Percentiles rank a stretch among this genome's conserved stretches.
These are phyloP conservation scores for Trichechus manatus DNA, from an alignment of 2,113 vertebrate species.

Conservation along the genomic window DNA sequence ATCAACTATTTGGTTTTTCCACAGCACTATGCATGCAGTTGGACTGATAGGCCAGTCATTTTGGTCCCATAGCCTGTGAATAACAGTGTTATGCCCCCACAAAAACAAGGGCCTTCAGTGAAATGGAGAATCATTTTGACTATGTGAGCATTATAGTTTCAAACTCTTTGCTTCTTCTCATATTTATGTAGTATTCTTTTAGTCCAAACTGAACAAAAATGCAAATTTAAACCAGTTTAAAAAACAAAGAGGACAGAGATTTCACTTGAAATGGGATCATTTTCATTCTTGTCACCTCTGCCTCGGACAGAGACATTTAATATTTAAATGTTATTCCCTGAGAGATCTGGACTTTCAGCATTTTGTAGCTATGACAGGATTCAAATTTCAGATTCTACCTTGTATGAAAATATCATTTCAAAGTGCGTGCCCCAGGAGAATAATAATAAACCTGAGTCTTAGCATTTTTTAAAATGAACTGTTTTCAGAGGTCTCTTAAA, in stretches of 20 bases:
- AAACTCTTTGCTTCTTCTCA: conserved; percentile 55
- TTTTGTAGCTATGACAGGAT: conserved; percentile 61
- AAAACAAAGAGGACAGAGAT: conserved; percentile 68
- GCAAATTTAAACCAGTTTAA: conserved; percentile 74
- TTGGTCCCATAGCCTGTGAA: conserved; percentile 4
- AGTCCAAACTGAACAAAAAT: conserved; percentile 65
- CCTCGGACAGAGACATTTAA: conserved; percentile 59
- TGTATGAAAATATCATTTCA: conserved; percentile 78
- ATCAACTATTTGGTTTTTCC: conserved; percentile 22
- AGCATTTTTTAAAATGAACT: conserved; percentile 72
- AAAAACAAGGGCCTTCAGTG: neutral
- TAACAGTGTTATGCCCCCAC: neutral
- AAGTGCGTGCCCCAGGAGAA: conserved; percentile 53
- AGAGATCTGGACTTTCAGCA: conserved; percentile 68
- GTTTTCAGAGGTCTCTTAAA: conserved; percentile 71
- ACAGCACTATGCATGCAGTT: neutral
- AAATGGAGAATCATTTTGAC: conserved; percentile 35
- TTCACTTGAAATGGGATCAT: conserved; percentile 62
- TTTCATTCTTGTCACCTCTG: conserved; percentile 75
- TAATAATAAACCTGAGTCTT: conserved; percentile 76
- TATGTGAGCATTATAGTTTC: conserved; percentile 51
- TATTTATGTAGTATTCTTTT: conserved; percentile 73
- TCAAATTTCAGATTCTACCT: conserved; percentile 79
- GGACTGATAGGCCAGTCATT: conserved; percentile 31
- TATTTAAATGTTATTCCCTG: conserved; percentile 79